Percentiles rank a stretch among this genome's conserved stretches.
Conservation (phyloP, 2,797 vertebrate species). For the Chlorospingus flavigularis region DNA sequence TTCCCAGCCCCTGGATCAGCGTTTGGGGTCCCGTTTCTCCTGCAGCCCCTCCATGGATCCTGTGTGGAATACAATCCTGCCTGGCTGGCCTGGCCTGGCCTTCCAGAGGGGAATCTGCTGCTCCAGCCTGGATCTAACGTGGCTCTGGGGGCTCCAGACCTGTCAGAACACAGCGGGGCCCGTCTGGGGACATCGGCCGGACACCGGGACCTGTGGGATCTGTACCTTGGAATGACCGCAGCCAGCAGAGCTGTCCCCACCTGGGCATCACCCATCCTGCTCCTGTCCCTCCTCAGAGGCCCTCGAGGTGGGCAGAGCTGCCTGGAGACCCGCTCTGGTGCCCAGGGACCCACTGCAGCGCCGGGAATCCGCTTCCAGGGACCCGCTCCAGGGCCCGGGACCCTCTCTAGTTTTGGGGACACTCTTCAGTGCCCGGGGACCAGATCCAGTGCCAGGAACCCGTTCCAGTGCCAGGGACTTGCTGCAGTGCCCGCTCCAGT, state of each 20-base stretch:
- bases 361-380: neutral
- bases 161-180: fast-evolving
- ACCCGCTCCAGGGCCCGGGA: neutral
- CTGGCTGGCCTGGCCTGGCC: neutral
- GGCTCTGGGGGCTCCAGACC: neutral
- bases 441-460: too few relatives aligned
- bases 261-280: fast-evolving
- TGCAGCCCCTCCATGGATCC: neutral
- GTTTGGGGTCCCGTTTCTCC: neutral
- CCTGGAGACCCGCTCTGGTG: too few relatives aligned
- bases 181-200: fast-evolving
- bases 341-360: too few relatives aligned
- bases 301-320: neutral
- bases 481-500: neutral
- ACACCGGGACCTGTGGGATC: neutral
- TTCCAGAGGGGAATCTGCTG: neutral
- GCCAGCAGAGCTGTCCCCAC: neutral
- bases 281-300: neutral
- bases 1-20: neutral
- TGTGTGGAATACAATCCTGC: slow-evolving; percentile 5
- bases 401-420: too few relatives aligned
- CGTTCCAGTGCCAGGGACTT: neutral
- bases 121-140: neutral
- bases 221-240: fast-evolving
- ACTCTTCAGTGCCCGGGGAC: too few relatives aligned